These are phyloP conservation scores for Neosilurus mollespiculum DNA, from an alignment of 2,797 vertebrate species.

Conservation along the genomic window DNA sequence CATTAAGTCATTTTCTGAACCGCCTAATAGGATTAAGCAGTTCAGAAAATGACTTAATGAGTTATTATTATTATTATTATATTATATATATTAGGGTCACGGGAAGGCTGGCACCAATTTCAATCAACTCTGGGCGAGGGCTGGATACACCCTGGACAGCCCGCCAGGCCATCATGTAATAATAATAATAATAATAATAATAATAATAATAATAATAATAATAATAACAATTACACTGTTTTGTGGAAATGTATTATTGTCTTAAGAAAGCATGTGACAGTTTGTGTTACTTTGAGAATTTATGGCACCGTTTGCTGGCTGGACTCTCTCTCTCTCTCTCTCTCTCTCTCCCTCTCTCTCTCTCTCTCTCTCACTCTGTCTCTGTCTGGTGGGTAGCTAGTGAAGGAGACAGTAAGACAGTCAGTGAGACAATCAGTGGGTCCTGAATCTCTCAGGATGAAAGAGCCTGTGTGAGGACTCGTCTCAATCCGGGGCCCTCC, in stretches of 20 bases:
- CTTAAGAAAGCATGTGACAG: not conserved
- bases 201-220: too few species aligned
- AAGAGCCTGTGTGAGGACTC: constrained; percentile 71
- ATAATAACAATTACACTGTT: not conserved
- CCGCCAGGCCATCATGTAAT: too few species aligned
- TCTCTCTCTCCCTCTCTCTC: constrained; percentile 54
- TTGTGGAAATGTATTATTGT: not conserved
- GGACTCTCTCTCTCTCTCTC: constrained; percentile 47
- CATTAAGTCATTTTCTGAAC: too few species aligned
- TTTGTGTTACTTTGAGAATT: not conserved
- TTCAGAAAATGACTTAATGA: too few species aligned
- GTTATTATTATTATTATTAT: too few species aligned
- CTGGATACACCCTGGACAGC: too few species aligned
- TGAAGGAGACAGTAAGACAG: not conserved
- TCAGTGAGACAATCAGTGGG: constrained; percentile 50
- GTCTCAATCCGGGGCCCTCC: constrained; percentile 74
- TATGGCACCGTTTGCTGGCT: not conserved
- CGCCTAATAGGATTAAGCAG: too few species aligned
- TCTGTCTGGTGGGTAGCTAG: constrained; percentile 4
- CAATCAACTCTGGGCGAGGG: too few species aligned
- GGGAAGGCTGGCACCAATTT: too few species aligned
- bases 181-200: too few species aligned
- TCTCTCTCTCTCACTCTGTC: constrained; percentile 30
- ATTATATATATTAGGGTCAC: too few species aligned
- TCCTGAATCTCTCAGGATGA: constrained; percentile 71